Evolutionary conservation across 1,140 invertebrate species (phyloP), one percentile per base, ranked within the genome.

Genomic region (Aradophagus sp.): DNA sequence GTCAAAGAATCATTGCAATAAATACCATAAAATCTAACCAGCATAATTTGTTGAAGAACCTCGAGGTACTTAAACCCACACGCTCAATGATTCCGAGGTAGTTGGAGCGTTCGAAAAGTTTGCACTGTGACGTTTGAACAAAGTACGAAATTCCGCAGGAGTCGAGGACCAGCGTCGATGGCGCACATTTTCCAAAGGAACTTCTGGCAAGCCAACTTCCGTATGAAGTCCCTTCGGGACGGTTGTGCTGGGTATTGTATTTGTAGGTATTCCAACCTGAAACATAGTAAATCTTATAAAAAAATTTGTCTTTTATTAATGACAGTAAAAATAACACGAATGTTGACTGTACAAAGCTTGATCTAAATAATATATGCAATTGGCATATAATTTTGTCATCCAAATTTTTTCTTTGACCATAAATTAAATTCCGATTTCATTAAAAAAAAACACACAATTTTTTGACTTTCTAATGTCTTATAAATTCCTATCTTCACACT

Each of bases 201-300:
- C 71, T 36, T 82, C 77, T 0, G 85, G 85, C 8, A 86, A 35
- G 1, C 85, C 85, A 6, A 86, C 63, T 50, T 86, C 84, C 1
- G 80, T 78, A 42, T 84, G 84, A 31, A 77, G 84, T 6, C 85
- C 84, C 45, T 79, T 83, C 6, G 73, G 29, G 11, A 17, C 34
- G 3, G 29, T 31, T 23, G 47, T 38, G 29, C 12, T 31, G n/a
- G 8, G 15, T 6, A 26, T 29, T 5, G 62, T 50, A 12, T 44
- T 47, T 5, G 34, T 7, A 6, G 91, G 91, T 55, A 92, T 80
- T 1, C 91, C 91, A 13, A 92, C 88, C 72, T 74, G 15, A 5
- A 59, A 27, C 8, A 31, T 17, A 35, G 17, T 27, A 42, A 38
- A 35, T 23, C 12, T 35, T 20, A 8, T 16, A 17, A 47, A 23